A percentile compares a stretch with the other conserved stretches of the same genome.
phyloP scores from a whole-genome alignment of 2,113 vertebrate genomes.

The Megaptera novaeangliae region DNA sequence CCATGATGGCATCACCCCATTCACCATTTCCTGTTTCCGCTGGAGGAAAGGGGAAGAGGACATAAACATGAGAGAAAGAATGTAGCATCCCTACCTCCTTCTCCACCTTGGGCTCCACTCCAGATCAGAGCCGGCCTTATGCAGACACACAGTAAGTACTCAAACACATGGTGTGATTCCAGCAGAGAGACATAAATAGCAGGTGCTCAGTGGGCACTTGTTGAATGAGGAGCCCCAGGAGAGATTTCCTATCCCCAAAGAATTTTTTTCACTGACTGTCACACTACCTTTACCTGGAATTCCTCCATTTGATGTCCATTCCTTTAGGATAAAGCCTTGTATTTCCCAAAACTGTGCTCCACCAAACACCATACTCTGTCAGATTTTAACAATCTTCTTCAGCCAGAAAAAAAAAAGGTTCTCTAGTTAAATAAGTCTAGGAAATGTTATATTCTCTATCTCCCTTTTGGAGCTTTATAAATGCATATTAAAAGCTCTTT shows the following conservation, averaged over 20 bases:
- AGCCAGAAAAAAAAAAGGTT: not conserved
- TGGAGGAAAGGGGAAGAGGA: not conserved
- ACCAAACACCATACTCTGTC: not conserved
- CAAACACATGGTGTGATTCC: not conserved
- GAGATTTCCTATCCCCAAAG: not conserved
- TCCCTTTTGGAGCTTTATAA: not conserved
- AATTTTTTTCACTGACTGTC: not conserved
- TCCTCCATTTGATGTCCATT: not conserved
- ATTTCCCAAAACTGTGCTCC: constrained; percentile 3
- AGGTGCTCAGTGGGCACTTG: not conserved
- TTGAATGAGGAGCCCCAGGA: not conserved
- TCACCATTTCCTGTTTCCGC: not conserved
- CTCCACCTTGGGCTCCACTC: not conserved
- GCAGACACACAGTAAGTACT: not conserved
- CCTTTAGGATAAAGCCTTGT: constrained; percentile 7
- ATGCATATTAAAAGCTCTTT: constrained; percentile 27
- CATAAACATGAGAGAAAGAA: not conserved
- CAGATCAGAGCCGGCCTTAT: not conserved
- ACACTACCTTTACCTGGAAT: not conserved
- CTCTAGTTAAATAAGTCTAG: constrained; percentile 13
- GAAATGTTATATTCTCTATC: not conserved
- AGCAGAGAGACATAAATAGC: not conserved
- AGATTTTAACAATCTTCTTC: constrained; percentile 29
- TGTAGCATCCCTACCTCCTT: not conserved
- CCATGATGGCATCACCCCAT: not conserved